Evolutionary conservation across 1,140 invertebrate genomes (phyloP).

Genomic region (Nasonia giraulti): DNA sequence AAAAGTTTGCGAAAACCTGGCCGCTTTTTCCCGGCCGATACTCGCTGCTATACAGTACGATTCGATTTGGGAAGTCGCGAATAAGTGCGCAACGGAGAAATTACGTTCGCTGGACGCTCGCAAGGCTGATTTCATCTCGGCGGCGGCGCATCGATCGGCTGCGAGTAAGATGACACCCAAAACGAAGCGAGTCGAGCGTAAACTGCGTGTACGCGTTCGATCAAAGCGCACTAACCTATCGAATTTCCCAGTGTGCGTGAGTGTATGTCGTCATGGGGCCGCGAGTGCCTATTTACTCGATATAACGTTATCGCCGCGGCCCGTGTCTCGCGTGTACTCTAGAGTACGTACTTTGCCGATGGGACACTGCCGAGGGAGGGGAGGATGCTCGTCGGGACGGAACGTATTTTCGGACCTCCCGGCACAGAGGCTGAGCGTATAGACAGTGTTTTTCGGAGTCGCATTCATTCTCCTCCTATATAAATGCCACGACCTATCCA

Average conservation of each 20-base stretch:
- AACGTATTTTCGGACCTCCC: background rate
- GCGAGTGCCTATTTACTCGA: conserved; percentile 16
- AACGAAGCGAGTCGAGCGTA: background rate
- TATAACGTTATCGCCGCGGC: conserved; percentile 19
- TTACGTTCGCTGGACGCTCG: background rate
- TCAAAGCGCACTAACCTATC: background rate
- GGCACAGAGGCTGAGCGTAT: too few relatives aligned
- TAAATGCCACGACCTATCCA: too few relatives aligned
- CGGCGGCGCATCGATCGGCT: background rate
- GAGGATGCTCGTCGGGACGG: background rate
- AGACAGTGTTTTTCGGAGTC: too few relatives aligned
- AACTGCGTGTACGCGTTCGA: background rate
- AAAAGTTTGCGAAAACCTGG: background rate
- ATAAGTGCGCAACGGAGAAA: background rate
- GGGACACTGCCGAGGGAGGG: background rate
- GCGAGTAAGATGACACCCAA: conserved; percentile 16
- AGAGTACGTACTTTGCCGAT: background rate
- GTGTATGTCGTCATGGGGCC: background rate
- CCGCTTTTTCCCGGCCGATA: background rate
- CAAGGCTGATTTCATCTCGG: background rate
- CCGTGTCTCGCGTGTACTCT: background rate
- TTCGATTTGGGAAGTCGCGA: background rate
- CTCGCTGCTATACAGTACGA: background rate
- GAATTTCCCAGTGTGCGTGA: background rate
- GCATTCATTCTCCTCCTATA: too few relatives aligned